A percentile compares a stretch with the other conserved stretches of the same genome.
Conservation (phyloP, 2,888 invertebrate genomes). For the Allacma fusca region DNA sequence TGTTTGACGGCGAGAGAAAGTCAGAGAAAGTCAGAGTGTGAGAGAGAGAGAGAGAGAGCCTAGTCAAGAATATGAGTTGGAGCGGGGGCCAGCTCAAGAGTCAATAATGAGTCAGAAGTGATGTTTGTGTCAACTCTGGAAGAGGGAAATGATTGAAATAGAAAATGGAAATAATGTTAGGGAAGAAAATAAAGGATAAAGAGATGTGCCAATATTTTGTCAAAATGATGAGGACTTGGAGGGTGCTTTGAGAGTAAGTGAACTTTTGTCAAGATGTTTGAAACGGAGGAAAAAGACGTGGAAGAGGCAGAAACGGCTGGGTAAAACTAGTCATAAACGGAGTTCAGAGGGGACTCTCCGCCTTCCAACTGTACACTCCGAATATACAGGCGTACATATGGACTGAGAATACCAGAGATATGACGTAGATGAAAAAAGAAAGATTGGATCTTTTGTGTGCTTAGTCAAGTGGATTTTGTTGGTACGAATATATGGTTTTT, state of each 20-base stretch:
- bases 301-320: not conserved
- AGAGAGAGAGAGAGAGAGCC: too few species aligned
- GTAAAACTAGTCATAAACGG: not conserved
- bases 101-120: too few species aligned
- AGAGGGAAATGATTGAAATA: too few species aligned
- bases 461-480: constrained; percentile 50
- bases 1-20: too few species aligned
- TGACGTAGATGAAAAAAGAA: constrained; percentile 24
- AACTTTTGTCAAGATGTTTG: constrained; percentile 20
- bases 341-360: not conserved
- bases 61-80: too few species aligned
- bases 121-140: too few species aligned
- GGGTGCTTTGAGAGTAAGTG: constrained; percentile 11
- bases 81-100: too few species aligned
- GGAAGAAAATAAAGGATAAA: constrained; percentile 17
- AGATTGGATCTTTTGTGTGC: constrained; percentile 52
- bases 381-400: not conserved
- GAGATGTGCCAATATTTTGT: constrained; percentile 28
- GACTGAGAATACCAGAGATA: constrained; percentile 5
- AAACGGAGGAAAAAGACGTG: not conserved
- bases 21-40: too few species aligned
- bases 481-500: constrained; percentile 44
- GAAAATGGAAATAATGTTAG: too few species aligned
- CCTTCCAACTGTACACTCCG: not conserved
- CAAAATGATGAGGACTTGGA: constrained; percentile 10